Percentiles rank a stretch among this genome's conserved stretches.
phyloP scores from a whole-genome alignment of 2,888 invertebrate species.

The Tetragnatha montana region DNA sequence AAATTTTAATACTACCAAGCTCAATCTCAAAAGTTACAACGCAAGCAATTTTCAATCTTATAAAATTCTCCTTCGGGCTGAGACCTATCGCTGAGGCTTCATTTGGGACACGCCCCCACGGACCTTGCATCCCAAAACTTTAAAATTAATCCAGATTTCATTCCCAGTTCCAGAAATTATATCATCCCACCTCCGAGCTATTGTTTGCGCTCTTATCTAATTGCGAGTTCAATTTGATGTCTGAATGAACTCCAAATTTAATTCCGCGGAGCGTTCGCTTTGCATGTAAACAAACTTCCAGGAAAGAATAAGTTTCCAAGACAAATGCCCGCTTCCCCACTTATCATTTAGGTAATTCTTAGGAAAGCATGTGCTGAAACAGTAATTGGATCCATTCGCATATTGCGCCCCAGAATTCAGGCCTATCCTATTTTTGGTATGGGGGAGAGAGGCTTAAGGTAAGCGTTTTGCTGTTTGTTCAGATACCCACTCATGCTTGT shows the following conservation, averaged over 20 bases:
- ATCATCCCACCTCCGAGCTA: constrained; percentile 4
- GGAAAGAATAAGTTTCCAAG: neutral
- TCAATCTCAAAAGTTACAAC: too few species aligned
- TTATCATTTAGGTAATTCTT: constrained; percentile 6
- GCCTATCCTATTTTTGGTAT: neutral
- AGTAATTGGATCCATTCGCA: constrained; percentile 16
- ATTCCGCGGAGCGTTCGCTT: neutral
- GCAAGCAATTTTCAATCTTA: too few species aligned
- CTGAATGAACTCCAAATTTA: neutral
- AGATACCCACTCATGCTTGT: neutral
- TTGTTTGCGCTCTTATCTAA: constrained; percentile 9
- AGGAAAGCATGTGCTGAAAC: neutral
- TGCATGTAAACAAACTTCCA: constrained; percentile 1
- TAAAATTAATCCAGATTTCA: neutral
- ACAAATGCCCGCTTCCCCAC: neutral
- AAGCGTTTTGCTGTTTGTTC: neutral
- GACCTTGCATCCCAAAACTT: neutral
- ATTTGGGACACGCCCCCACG: neutral
- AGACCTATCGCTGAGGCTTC: too few species aligned
- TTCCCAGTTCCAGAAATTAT: neutral
- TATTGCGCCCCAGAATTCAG: neutral
- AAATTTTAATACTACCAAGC: too few species aligned
- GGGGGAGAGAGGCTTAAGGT: neutral
- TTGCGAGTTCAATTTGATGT: constrained; percentile 7
- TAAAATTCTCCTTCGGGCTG: too few species aligned